These are phyloP conservation scores for Microplitis deprimator DNA, from an alignment of 2,888 invertebrate genomes.

Conservation along the genomic window DNA sequence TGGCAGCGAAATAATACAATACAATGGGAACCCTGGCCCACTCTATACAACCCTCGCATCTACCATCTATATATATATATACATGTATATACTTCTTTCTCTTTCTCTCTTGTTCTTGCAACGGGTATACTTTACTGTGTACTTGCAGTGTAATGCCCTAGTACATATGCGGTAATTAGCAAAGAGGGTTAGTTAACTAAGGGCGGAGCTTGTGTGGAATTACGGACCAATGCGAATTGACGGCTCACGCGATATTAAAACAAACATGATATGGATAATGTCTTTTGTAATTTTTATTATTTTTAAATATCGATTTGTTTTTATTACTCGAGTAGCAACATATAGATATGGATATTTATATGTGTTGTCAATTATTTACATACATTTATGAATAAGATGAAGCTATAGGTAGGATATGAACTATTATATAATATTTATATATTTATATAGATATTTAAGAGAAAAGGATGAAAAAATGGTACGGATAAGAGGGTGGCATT, in stretches of 20 bases:
- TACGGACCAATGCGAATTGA: slow-evolving; percentile 57
- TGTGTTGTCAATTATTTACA: too few species aligned
- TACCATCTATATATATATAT: slow-evolving; percentile 31
- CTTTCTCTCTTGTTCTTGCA: slow-evolving; percentile 46
- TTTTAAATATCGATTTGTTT: not conserved
- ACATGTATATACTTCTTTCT: slow-evolving; percentile 40
- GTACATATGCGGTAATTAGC: slow-evolving; percentile 64
- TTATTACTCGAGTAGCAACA: too few species aligned
- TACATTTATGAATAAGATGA: too few species aligned
- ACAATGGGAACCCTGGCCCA: slow-evolving; percentile 49
- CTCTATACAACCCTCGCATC: slow-evolving; percentile 38
- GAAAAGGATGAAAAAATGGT: slow-evolving; percentile 7
- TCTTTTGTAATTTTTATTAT: not conserved
- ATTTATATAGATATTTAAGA: slow-evolving; percentile 9
- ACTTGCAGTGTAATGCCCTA: slow-evolving; percentile 43
- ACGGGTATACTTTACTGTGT: slow-evolving; percentile 36
- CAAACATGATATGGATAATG: not conserved
- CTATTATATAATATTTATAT: not conserved
- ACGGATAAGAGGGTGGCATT: slow-evolving; percentile 27
- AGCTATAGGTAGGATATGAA: too few species aligned
- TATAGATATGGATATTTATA: too few species aligned
- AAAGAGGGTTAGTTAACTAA: slow-evolving; percentile 66
- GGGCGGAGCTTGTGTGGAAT: slow-evolving; percentile 60
- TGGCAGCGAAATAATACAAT: slow-evolving; percentile 60
- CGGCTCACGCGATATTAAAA: slow-evolving; percentile 41